Conservation (phyloP, 1,140 invertebrate genomes). For the Leptinotarsa texana region DNA sequence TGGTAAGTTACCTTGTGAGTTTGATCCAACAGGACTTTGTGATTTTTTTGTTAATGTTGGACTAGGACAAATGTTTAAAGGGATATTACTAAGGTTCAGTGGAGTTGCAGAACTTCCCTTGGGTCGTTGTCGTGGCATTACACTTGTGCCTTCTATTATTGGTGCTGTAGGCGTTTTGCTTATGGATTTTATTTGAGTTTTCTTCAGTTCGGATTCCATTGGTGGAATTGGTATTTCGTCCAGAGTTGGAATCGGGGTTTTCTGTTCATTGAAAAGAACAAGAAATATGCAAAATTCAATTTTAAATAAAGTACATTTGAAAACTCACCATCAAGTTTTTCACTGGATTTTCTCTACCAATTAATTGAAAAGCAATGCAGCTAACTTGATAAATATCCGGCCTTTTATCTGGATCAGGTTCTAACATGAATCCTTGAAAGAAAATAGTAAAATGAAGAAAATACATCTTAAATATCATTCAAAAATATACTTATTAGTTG, state of each 20-base stretch:
- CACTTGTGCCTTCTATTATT: slow-evolving; percentile 73
- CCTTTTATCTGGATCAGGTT: slow-evolving; percentile 78
- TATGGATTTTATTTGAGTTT: slow-evolving; percentile 60
- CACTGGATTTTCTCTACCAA: slow-evolving; percentile 76
- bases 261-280: slow-evolving; percentile 56
- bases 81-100: slow-evolving; percentile 54
- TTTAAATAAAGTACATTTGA: background rate
- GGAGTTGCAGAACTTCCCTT: slow-evolving; percentile 64
- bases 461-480: background rate
- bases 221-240: slow-evolving; percentile 67
- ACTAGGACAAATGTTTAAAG: slow-evolving; percentile 59
- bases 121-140: slow-evolving; percentile 82
- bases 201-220: slow-evolving; percentile 69
- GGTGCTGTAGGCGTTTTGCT: slow-evolving; percentile 56
- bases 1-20: slow-evolving; percentile 32
- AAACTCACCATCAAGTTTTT: slow-evolving; percentile 77
- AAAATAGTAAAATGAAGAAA: background rate
- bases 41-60: slow-evolving; percentile 55
- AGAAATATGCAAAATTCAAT: background rate
- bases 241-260: slow-evolving; percentile 66
- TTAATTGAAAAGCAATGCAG: slow-evolving; percentile 74
- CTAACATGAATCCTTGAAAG: slow-evolving; percentile 76
- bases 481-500: slow-evolving; percentile 59
- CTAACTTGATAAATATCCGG: slow-evolving; percentile 92
- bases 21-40: slow-evolving; percentile 48